phyloP scores from a whole-genome alignment of 1,140 invertebrate species.

The Melitaea cinxia region DNA sequence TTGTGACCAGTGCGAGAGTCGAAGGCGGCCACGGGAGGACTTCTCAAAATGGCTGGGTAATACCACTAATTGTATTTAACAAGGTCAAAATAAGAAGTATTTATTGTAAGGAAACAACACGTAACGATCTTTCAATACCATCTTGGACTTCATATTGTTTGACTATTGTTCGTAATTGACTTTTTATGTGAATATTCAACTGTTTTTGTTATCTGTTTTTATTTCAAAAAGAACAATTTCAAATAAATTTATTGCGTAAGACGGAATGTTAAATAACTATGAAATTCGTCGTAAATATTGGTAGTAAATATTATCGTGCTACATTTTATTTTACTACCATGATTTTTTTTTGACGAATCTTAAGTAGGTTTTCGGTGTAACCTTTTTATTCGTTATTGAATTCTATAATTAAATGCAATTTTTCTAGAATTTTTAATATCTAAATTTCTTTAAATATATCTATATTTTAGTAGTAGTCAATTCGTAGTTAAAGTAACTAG shows the following conservation, averaged over 20 bases:
- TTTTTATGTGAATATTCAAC: conserved; percentile 12
- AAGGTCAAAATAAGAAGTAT: conserved; percentile 33
- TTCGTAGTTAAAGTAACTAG: no score
- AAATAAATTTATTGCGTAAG: background rate
- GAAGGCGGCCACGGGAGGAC: conserved; percentile 51
- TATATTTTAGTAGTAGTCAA: background rate
- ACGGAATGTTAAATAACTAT: background rate
- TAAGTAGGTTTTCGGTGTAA: no score
- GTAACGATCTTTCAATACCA: conserved; percentile 33
- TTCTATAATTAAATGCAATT: no score
- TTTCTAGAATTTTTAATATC: background rate
- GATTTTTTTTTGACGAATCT: background rate
- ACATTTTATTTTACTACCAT: background rate
- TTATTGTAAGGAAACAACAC: conserved; percentile 24
- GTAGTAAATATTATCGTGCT: conserved; percentile 3
- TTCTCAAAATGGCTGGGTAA: conserved; percentile 68
- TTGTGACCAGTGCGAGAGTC: conserved; percentile 59
- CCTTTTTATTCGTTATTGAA: no score
- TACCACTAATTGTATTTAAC: conserved; percentile 41
- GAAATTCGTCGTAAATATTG: background rate
- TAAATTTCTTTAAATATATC: background rate
- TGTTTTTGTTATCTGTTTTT: background rate
- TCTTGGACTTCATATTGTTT: conserved; percentile 16
- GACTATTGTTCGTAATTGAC: conserved; percentile 24
- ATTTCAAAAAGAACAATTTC: no score